phyloP scores from a whole-genome alignment of 30 jellyfish, hydroid and myxozoan genomes.

The Nemopilema nomurai region DNA sequence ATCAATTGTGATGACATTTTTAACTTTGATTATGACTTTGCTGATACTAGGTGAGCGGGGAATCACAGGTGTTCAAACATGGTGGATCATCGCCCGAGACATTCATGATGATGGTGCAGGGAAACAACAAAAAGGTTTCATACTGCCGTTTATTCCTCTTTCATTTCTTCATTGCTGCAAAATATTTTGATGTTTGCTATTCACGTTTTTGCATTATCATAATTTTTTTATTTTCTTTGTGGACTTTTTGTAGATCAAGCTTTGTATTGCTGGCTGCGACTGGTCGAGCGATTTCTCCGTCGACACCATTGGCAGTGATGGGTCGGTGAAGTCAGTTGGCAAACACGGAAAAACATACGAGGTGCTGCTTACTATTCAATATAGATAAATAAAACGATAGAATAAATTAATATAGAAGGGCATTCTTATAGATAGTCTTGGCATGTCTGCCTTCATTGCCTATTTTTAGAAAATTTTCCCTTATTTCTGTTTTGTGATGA shows the following conservation, averaged over 20 bases:
- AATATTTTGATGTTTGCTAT: no score
- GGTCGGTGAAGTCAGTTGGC: slow-evolving; percentile 83
- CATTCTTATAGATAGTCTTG: no score
- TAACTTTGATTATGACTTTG: not conserved
- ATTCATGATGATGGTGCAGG: slow-evolving; percentile 76
- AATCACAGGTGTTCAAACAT: slow-evolving; percentile 18
- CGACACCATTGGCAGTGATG: slow-evolving; percentile 96
- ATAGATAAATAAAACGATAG: no score
- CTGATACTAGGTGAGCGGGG: slow-evolving; percentile 39
- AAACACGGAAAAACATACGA: slow-evolving; percentile 80
- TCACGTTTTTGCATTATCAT: no score
- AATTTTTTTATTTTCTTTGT: not conserved
- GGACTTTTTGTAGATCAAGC: slow-evolving; percentile 63
- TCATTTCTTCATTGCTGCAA: no score
- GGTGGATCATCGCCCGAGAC: slow-evolving; percentile 61
- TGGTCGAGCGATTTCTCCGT: slow-evolving; percentile 92
- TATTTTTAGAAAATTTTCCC: no score
- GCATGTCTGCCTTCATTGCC: no score
- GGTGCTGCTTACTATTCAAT: slow-evolving; percentile 36
- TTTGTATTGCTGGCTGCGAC: slow-evolving; percentile 79
- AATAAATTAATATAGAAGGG: no score
- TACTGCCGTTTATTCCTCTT: not conserved
- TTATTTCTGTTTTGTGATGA: no score
- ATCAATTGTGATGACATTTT: no score
- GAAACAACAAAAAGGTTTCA: slow-evolving; percentile 85